Conservation (phyloP, 1,140 invertebrate species). For the Bombus huntii region DNA sequence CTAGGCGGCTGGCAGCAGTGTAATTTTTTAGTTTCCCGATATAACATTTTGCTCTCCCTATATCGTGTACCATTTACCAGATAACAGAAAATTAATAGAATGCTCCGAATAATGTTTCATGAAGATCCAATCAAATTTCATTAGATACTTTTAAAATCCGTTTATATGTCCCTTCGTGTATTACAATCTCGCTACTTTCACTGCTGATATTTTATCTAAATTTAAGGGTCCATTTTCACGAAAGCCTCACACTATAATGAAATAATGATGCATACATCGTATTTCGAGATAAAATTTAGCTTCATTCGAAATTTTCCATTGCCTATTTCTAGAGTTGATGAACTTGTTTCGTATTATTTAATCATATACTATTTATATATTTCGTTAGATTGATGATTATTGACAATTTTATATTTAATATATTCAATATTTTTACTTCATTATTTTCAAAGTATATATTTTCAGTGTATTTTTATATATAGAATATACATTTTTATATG, state of each 20-base stretch:
- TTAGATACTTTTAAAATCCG: constrained; percentile 28
- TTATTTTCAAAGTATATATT: background rate
- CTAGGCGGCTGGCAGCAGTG: too few species aligned
- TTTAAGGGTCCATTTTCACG: constrained; percentile 28
- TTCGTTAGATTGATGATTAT: background rate
- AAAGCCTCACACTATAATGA: too few species aligned
- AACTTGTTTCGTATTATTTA: background rate
- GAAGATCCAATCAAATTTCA: constrained; percentile 63
- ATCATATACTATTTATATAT: background rate
- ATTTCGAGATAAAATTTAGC: too few species aligned
- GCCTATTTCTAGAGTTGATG: background rate
- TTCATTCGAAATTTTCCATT: too few species aligned
- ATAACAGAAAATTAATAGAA: constrained; percentile 25
- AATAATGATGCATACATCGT: too few species aligned
- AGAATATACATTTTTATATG: too few species aligned
- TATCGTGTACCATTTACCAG: background rate
- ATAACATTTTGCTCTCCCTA: background rate
- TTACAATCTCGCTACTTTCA: background rate
- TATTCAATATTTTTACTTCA: background rate
- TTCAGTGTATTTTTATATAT: too few species aligned
- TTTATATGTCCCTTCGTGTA: background rate
- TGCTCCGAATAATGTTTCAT: constrained; percentile 55
- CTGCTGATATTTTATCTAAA: constrained; percentile 50
- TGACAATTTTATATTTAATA: background rate
- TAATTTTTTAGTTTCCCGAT: background rate